These are phyloP conservation scores for Antedon bifida DNA, from an alignment of 35 echinoderm and acorn worm species.

Conservation along the genomic window DNA sequence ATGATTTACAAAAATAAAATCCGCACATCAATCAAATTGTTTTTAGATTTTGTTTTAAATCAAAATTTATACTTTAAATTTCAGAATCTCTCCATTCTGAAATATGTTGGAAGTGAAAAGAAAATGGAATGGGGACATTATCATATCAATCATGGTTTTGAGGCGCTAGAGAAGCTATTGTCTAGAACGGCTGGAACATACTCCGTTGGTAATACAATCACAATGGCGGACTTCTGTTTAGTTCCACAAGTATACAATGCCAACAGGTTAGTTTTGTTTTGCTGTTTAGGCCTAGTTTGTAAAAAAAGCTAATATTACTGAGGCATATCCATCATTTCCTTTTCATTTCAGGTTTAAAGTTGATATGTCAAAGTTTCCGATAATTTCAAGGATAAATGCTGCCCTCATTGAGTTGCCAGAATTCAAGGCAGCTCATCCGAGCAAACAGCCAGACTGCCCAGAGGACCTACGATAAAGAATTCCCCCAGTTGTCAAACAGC, in stretches of 20 bases:
- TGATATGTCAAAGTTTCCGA: slow-evolving; percentile 67
- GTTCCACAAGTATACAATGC: slow-evolving; percentile 94
- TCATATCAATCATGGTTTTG: slow-evolving; percentile 52
- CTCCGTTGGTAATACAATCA: slow-evolving; percentile 83
- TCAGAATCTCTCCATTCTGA: slow-evolving; percentile 62
- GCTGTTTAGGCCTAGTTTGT: not conserved
- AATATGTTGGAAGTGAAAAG: slow-evolving; percentile 53
- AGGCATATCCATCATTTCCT: too few relatives aligned
- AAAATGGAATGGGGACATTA: slow-evolving; percentile 71
- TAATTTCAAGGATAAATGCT: slow-evolving; percentile 72
- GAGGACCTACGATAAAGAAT: slow-evolving; percentile 73
- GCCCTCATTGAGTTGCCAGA: slow-evolving; percentile 39
- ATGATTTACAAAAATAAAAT: too few relatives aligned
- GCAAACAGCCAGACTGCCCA: slow-evolving; percentile 77
- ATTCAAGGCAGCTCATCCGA: slow-evolving; percentile 62
- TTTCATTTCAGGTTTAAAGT: slow-evolving; percentile 79
- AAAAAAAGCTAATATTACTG: too few relatives aligned
- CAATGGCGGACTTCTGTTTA: slow-evolving; percentile 74
- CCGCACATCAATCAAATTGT: too few relatives aligned
- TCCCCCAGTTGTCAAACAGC: too few relatives aligned
- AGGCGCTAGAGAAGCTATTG: slow-evolving; percentile 54
- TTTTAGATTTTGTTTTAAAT: not conserved
- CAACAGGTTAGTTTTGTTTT: slow-evolving; percentile 29
- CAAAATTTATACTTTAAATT: not conserved
- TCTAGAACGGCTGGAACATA: slow-evolving; percentile 68